Conservation (phyloP, 2,113 vertebrate species). For the Triplophysa rosa region DNA sequence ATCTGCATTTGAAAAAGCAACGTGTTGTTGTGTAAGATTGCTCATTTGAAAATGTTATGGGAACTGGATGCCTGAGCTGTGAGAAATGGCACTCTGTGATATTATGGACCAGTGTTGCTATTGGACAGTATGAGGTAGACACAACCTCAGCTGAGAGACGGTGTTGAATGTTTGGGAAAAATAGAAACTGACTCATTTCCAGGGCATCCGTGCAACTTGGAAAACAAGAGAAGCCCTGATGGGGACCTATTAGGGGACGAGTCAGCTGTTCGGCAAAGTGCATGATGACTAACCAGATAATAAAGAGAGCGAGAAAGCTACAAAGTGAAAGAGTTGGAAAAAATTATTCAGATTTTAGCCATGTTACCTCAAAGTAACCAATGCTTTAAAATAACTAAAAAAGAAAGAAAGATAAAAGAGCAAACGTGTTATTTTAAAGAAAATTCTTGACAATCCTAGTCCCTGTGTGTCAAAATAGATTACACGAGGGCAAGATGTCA, state of each 20-base stretch:
- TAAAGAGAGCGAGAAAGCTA: constrained; percentile 8
- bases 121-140: constrained; percentile 24
- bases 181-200: constrained; percentile 59
- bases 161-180: constrained; percentile 50
- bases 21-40: not conserved
- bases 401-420: not conserved
- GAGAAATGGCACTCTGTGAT: not conserved
- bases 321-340: not conserved
- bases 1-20: no score
- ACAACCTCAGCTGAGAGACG: constrained; percentile 22
- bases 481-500: not conserved
- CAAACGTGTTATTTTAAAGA: not conserved
- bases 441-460: not conserved
- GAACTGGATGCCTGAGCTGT: not conserved
- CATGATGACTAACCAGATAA: constrained; percentile 37
- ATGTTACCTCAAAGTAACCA: not conserved
- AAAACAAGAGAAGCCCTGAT: constrained; percentile 44
- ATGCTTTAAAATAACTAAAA: not conserved
- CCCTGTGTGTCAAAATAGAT: not conserved
- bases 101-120: not conserved
- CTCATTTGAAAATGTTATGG: not conserved
- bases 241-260: constrained; percentile 18
- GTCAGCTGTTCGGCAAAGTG: constrained; percentile 42
- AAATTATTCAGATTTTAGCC: no score
- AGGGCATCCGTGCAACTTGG: constrained; percentile 45